A percentile compares a stretch with the other conserved stretches of the same genome.
Evolutionary conservation across 2,797 vertebrate genomes (phyloP).

Genomic region (Rhinichthys osculus): DNA sequence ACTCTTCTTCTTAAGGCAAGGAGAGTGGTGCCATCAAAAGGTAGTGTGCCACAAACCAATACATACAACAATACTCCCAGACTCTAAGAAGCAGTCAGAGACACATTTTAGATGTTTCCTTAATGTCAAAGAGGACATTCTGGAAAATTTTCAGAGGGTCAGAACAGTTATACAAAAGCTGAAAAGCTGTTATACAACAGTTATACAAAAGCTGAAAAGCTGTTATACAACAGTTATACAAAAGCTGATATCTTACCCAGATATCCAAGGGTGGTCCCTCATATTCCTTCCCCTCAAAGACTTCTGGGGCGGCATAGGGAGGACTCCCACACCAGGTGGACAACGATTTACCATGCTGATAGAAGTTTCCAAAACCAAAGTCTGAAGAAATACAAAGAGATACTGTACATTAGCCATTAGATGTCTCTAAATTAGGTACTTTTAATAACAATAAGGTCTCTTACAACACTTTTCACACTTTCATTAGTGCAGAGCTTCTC

Average conservation of each 20-base stretch:
- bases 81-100: conserved; percentile 75
- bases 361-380: conserved; percentile 91
- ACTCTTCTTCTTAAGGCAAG: conserved; percentile 85
- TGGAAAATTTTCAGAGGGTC: not conserved
- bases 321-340: conserved; percentile 89
- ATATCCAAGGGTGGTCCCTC: conserved; percentile 89
- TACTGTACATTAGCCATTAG: not conserved
- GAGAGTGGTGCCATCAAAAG: conserved; percentile 86
- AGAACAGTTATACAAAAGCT: not conserved
- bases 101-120: not conserved
- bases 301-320: conserved; percentile 87
- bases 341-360: conserved; percentile 82
- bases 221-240: no score
- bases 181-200: not conserved
- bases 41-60: conserved; percentile 85
- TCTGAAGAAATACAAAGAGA: conserved; percentile 69
- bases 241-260: conserved; percentile 76
- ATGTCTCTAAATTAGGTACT: not conserved
- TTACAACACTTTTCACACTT: no score
- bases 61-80: conserved; percentile 88
- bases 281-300: conserved; percentile 87
- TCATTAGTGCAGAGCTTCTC: no score
- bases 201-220: not conserved
- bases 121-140: not conserved
- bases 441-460: not conserved